A percentile compares a stretch with the other conserved stretches of the same genome.
Conservation (phyloP, 2,888 invertebrate genomes). For the Teinopalpus imperialis region DNA sequence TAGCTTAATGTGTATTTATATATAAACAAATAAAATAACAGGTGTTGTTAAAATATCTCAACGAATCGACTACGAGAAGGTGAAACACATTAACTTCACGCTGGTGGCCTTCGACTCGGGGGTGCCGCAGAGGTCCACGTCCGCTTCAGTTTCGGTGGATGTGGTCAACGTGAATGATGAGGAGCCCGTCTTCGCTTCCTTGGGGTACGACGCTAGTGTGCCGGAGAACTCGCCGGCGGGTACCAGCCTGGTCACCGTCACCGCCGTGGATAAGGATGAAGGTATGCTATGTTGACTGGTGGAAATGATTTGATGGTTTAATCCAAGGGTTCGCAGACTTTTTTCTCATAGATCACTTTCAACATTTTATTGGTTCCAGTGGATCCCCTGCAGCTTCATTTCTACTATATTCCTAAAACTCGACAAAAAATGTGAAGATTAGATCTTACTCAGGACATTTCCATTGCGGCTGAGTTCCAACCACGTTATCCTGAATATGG, state of each 20-base stretch:
- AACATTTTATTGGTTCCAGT: too few relatives aligned
- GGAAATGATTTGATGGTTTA: too few relatives aligned
- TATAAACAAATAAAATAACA: too few relatives aligned
- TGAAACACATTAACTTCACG: constrained; percentile 88
- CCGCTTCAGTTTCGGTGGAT: constrained; percentile 89
- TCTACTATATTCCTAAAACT: too few relatives aligned
- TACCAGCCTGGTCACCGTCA: constrained; percentile 87
- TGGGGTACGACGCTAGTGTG: constrained; percentile 86
- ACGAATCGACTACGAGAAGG: constrained; percentile 91
- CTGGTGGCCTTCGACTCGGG: constrained; percentile 93
- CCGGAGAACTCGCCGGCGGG: constrained; percentile 89
- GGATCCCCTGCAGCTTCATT: too few relatives aligned
- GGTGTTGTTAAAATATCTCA: constrained; percentile 89
- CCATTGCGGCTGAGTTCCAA: too few relatives aligned
- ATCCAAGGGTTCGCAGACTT: too few relatives aligned
- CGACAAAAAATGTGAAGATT: too few relatives aligned
- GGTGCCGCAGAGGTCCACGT: constrained; percentile 89
- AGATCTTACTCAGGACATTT: too few relatives aligned
- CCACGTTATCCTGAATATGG: too few relatives aligned
- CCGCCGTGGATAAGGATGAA: constrained; percentile 89
- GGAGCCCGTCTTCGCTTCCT: constrained; percentile 88
- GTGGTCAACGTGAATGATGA: constrained; percentile 94
- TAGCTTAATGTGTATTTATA: too few relatives aligned
- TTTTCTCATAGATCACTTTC: too few relatives aligned
- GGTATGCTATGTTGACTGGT: constrained; percentile 58